A percentile compares a stretch with the other conserved stretches of the same genome.
These are phyloP conservation scores for Lasioglossum albipes DNA, from an alignment of 1,140 invertebrate genomes.

Conservation along the genomic window DNA sequence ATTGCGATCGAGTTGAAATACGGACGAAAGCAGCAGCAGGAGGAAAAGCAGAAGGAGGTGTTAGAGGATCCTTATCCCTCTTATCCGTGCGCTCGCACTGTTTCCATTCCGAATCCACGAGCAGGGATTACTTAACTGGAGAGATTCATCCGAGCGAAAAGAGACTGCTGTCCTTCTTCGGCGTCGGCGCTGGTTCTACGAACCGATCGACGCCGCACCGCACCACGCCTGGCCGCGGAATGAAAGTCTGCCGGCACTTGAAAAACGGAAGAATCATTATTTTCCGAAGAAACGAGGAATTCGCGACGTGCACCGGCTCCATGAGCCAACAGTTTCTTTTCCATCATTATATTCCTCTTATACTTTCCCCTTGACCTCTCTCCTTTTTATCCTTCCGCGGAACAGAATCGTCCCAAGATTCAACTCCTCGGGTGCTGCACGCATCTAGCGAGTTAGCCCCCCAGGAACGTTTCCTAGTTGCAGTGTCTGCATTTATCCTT, in stretches of 20 bases:
- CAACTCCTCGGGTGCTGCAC: background rate
- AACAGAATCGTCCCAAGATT: background rate
- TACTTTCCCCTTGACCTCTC: too few species aligned
- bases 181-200: constrained; percentile 9
- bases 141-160: constrained; percentile 65
- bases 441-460: background rate
- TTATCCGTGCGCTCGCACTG: constrained; percentile 66
- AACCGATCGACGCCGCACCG: constrained; percentile 28
- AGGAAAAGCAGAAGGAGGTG: constrained; percentile 54
- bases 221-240: constrained; percentile 2
- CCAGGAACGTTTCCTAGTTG: constrained; percentile 2
- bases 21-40: constrained; percentile 31
- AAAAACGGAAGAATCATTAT: constrained; percentile 43
- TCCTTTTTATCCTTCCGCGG: background rate
- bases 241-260: constrained; percentile 17
- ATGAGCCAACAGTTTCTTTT: constrained; percentile 25
- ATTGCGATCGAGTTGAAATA: constrained; percentile 28
- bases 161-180: constrained; percentile 32
- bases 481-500: constrained; percentile 8
- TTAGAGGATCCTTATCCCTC: constrained; percentile 69
- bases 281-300: constrained; percentile 31
- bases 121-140: constrained; percentile 67
- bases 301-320: background rate
- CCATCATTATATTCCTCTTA: background rate
- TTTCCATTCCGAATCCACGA: constrained; percentile 67